Base-by-base conservation (phyloP, 1,140 invertebrate genomes). In the Cherax quadricarinatus region DNA sequence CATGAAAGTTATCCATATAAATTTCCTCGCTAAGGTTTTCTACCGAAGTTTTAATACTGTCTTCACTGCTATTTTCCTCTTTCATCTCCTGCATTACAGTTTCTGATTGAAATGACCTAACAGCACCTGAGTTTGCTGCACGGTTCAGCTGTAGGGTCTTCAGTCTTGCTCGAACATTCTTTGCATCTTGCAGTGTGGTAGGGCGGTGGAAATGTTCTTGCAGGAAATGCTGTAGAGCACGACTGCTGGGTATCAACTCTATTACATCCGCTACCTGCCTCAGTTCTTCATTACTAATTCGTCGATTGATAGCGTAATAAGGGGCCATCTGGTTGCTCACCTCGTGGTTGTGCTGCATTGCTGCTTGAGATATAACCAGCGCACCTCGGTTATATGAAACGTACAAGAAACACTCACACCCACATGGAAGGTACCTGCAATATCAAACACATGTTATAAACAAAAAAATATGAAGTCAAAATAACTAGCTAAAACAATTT, bases 261-360 rank as follows among this genome's bases (percentile, higher is more conserved):
- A 91, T 81, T 7, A 87, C 84, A 53, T 82, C 84, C 18, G 90
- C 85, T 30, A 91, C 90, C n/a, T 91, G 75, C 84, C 41, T 86
- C 24, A 91, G 90, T 41, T 91, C 90, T 16, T 16, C n/a, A 41
- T 91, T 91, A 16, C 30, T 91, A 48, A 91, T 91, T n/a, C 90
- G 70, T 14, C 90, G 21, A 48, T 91, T 91, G 62, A 91, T 91
- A 57, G 90, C 90, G 73, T 91, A 91, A 24, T 86, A 91, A 9
- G 90, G 90, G 0, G 90, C 90, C 75, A 86, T 91, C n/a, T 91
- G 41, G 51, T 80, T 86, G 84, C 90, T 91, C 62, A 91, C 90
- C n/a, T 91, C 90, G 30, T 91, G 90, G 62, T 91, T 91, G 78
- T 91, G 90, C 53, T 82, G 84, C 90, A 91, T 91, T 53, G n/a